Base-by-base conservation (phyloP, 2,113 vertebrate genomes). In the Poicephalus gulielmi region DNA sequence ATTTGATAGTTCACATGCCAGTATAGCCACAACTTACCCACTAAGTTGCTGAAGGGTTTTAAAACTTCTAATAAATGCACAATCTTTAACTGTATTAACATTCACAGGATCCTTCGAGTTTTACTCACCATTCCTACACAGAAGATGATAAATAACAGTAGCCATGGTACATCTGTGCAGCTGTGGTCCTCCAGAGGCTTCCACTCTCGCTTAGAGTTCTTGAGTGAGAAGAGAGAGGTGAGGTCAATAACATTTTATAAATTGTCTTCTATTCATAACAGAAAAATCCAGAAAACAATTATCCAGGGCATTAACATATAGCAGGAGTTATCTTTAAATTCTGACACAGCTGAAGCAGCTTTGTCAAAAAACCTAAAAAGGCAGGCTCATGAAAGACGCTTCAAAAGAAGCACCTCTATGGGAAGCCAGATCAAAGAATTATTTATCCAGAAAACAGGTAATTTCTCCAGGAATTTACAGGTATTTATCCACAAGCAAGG, bases 141-240 rank as follows among this genome's bases (percentile, higher is more conserved):
- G 98, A 99, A 99, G 52, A 99, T 96, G 44, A 98, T 95, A 83
- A 99, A 99, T 69, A 99, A 98, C 77, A 99, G 98, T 88, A 99
- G 98, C 99, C 99, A 99, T 39, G 99, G 99, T 92, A 99, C 98
- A 96, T 99, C 99, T 76, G 99, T 99, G 97, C 99, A 99, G 97
- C 99, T 99, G 97, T 99, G 99, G 83, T 99, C 99, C 97, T 99
- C 99, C 96, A 99, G 95, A 18, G 99, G 99, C 96, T 99, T 99
- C 99, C 99, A 99, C 96, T 99, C 99, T 98, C 99, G 97, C 97
- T 99, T 99, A 97, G 99, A 99, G 98, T 98, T 99, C 99, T 99
- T 98, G 35, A 85, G 92, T 83, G 46, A 96, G 70, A 95, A 96
- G 15, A 96, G 81, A 85, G 62, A 81, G 52, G 95, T 17, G 23